phyloP scores from a whole-genome alignment of 1,140 invertebrate species.

The Patella vulgata region DNA sequence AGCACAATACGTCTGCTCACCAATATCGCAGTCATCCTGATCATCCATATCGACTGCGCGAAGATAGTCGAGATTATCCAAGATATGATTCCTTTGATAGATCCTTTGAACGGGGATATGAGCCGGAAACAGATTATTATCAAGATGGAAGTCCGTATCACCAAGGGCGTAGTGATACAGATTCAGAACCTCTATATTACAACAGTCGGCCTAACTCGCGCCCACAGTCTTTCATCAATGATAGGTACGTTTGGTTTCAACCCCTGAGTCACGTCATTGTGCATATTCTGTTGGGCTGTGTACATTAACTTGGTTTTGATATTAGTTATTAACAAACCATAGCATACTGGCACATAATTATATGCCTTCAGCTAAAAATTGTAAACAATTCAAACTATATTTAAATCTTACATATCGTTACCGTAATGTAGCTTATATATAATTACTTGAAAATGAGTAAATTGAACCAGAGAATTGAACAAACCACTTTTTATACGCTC shows the following conservation, averaged over 20 bases:
- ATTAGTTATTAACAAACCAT: too few species aligned
- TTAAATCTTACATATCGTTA: too few species aligned
- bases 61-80: conserved; percentile 40
- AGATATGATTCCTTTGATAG: conserved; percentile 36
- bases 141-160: conserved; percentile 50
- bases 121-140: conserved; percentile 45
- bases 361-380: too few species aligned
- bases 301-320: too few species aligned
- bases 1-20: conserved; percentile 65
- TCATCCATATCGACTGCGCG: conserved; percentile 33
- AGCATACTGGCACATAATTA: conserved; percentile 11
- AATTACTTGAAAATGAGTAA: too few species aligned
- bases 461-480: too few species aligned
- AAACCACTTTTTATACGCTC: too few species aligned
- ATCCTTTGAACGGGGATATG: conserved; percentile 43
- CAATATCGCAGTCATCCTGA: conserved; percentile 59
- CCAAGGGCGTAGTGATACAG: conserved; percentile 65
- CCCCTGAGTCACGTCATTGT: neutral
- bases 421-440: too few species aligned
- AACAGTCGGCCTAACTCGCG: conserved; percentile 79
- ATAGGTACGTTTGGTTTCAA: conserved; percentile 54
- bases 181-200: conserved; percentile 87
- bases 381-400: too few species aligned
- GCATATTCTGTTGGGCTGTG: too few species aligned
- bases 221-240: conserved; percentile 50